A percentile compares a stretch with the other conserved stretches of the same genome.
phyloP scores from a whole-genome alignment of 1,140 invertebrate species.

The Drosophila parabipectinata region DNA sequence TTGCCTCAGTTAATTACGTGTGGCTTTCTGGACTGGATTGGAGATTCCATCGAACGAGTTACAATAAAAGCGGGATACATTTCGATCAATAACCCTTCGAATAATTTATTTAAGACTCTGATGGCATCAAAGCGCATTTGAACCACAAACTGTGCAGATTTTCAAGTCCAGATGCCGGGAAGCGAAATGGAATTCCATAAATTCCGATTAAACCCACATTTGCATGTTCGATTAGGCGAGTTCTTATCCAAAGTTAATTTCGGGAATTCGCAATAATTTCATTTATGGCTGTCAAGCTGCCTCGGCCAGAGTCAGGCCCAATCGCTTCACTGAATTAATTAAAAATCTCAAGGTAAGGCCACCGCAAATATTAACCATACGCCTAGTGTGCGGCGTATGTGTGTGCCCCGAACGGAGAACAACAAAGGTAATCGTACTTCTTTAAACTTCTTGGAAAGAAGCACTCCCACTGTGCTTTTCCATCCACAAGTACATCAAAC shows the following conservation, averaged over 20 bases:
- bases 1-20: constrained; percentile 36
- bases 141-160: constrained; percentile 2
- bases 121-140: neutral
- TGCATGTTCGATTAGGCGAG: constrained; percentile 22
- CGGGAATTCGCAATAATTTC: constrained; percentile 22
- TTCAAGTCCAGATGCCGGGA: constrained; percentile 4
- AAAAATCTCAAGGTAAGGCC: constrained; percentile 18
- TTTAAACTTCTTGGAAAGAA: neutral
- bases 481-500: constrained; percentile 7
- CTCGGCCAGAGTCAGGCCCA: constrained; percentile 2
- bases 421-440: constrained; percentile 24
- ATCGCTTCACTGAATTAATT: constrained; percentile 32
- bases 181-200: constrained; percentile 21
- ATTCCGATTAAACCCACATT: constrained; percentile 34
- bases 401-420: constrained; percentile 3
- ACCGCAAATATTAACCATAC: constrained; percentile 48
- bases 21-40: constrained; percentile 12
- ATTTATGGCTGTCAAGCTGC: constrained; percentile 10
- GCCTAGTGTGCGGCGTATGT: constrained; percentile 14
- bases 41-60: constrained; percentile 7
- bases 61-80: constrained; percentile 33
- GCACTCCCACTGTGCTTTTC: neutral
- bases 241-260: constrained; percentile 1
- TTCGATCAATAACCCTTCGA: constrained; percentile 19
- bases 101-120: neutral